Evolutionary conservation across 2,113 vertebrate genomes (phyloP).

Genomic region (Chlamydotis undulata): DNA sequence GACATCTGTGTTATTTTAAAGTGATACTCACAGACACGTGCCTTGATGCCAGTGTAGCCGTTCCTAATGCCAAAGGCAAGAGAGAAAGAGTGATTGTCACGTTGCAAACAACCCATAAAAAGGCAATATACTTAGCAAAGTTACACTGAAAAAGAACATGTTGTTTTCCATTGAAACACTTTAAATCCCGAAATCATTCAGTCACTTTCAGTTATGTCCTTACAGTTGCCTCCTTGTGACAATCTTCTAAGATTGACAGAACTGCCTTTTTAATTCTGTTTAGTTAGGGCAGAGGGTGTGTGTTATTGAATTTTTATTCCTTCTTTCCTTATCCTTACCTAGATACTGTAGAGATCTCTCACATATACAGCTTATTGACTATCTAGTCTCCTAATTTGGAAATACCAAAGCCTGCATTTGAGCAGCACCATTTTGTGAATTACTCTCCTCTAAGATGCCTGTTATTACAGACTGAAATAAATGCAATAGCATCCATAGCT

Average conservation of each 20-base stretch:
- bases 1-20: neutral
- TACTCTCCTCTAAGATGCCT: neutral
- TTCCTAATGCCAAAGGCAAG: neutral
- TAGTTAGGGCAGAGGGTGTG: accelerated
- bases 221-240: neutral
- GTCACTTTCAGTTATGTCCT: neutral
- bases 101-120: neutral
- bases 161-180: neutral
- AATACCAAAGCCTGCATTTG: neutral
- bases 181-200: neutral
- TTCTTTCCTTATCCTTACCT: neutral
- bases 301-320: neutral
- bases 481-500: neutral
- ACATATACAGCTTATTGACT: neutral
- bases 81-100: neutral
- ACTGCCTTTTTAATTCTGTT: neutral
- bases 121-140: neutral
- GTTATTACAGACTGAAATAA: neutral
- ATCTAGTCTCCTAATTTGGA: neutral
- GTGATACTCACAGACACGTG: neutral
- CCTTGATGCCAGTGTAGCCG: neutral
- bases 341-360: neutral
- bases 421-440: neutral
- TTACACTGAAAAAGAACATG: neutral
- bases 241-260: neutral